phyloP scores from a whole-genome alignment of 1,140 invertebrate species.

The Drosophila auraria region DNA sequence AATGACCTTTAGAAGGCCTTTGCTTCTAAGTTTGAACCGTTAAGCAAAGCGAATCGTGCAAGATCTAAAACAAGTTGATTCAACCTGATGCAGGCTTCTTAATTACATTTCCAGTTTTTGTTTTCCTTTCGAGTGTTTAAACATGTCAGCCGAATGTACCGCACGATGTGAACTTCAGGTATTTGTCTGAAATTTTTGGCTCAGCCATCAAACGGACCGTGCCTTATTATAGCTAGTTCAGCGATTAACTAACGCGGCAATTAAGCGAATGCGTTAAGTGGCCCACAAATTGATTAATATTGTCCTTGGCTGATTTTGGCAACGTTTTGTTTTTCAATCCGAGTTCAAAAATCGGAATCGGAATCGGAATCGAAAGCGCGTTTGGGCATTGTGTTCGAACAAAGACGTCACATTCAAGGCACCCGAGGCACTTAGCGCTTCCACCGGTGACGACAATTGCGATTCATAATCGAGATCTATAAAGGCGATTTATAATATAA shows the following conservation, averaged over 20 bases:
- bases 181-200: conserved; percentile 30
- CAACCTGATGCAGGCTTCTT: conserved; percentile 42
- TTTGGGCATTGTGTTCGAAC: conserved; percentile 13
- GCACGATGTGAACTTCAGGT: conserved; percentile 7
- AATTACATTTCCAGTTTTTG: conserved; percentile 50
- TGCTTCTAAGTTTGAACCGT: conserved; percentile 32
- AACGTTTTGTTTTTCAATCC: conserved; percentile 26
- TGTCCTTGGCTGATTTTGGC: conserved; percentile 40
- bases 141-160: conserved; percentile 20
- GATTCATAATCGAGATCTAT: conserved; percentile 16
- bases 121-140: conserved; percentile 32
- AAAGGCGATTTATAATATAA: conserved; percentile 21
- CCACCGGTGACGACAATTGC: conserved; percentile 36
- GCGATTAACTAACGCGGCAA: conserved; percentile 33
- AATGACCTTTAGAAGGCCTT: conserved; percentile 50
- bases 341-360: conserved; percentile 18
- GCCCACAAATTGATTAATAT: conserved; percentile 33
- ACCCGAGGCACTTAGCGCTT: conserved; percentile 35
- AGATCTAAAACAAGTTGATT: conserved; percentile 48
- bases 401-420: conserved; percentile 29
- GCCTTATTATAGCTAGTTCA: conserved; percentile 26
- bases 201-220: conserved; percentile 36
- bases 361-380: conserved; percentile 5
- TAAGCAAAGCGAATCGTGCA: conserved; percentile 23
- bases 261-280: conserved; percentile 30